Conservation (phyloP, 2,888 invertebrate genomes). For the Euphydryas editha region DNA sequence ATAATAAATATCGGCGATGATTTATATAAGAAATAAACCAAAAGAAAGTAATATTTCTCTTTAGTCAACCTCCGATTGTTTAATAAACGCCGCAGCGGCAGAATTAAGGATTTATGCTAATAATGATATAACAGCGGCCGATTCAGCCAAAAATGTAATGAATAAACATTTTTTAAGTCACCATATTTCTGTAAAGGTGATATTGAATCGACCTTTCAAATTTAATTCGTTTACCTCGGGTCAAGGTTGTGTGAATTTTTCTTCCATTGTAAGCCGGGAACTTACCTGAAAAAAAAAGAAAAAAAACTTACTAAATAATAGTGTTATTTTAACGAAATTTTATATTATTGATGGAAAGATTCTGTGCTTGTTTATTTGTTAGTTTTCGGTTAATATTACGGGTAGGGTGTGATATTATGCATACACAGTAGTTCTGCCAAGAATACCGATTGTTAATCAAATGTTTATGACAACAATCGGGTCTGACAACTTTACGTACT, state of each 20-base stretch:
- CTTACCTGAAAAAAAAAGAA: conserved; percentile 22
- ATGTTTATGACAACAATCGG: too few relatives aligned
- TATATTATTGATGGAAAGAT: background rate
- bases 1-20: background rate
- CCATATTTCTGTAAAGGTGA: background rate
- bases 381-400: too few relatives aligned
- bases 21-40: background rate
- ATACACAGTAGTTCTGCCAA: too few relatives aligned
- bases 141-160: conserved; percentile 6
- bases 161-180: conserved; percentile 13
- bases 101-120: conserved; percentile 2
- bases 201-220: conserved; percentile 21
- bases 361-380: background rate
- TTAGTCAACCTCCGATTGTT: background rate
- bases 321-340: background rate
- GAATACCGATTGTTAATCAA: too few relatives aligned
- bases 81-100: background rate
- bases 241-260: background rate
- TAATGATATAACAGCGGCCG: background rate
- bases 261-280: background rate
- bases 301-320: background rate
- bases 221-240: conserved; percentile 15
- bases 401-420: too few relatives aligned
- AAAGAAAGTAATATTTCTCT: background rate
- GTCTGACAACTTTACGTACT: too few relatives aligned